Base-by-base conservation (phyloP, 2,888 invertebrate genomes). In the Lymantria monacha region DNA sequence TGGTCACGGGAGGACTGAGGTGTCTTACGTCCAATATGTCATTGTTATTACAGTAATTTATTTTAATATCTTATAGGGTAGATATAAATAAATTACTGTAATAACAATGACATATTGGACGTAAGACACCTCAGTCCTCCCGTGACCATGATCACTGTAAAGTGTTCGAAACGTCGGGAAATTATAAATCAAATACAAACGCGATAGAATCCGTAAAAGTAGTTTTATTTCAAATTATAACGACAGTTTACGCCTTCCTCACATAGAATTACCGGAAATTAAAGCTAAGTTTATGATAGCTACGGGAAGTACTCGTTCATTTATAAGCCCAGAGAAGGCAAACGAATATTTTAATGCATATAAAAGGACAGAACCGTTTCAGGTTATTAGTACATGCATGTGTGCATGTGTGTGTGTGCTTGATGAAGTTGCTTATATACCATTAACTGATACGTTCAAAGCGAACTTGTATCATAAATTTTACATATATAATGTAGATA, bases 221-320 rank as follows among this genome's bases (percentile, higher is more conserved):
- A n/a, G n/a, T n/a, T n/a, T n/a, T n/a, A n/a, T n/a, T n/a, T n/a
- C n/a, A 43, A 48, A 48, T 9, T 43, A 30, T 48, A 40, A 38
- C 13, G 10, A 11, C 14, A 12, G 5, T 7, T 38, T 48, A 38
- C 37, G 14, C 30, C 30, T 48, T 38, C 44, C 44, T 5, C 33
- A 49, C 22, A 33, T 41, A 9, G 7, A 41, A n/a, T n/a, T 46
- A 38, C 45, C 40, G 2, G 45, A 56, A 15, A 43, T 48, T 12
- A n/a, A 50, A 7, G 12, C 49, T 1, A 40, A 14, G 0, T 51
- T 53, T 13, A 9, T 50, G n/a, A 51, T 53, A 0, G 47, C 42
- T n/a, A 48, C 55, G 0, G 48, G 54, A n/a, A 51, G 50, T 13
- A 43, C 37, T 0, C 7, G 46, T 33, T 52, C 53, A 9, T 53